Conservation (phyloP, 2,797 vertebrate species). For the Zalophus californianus region DNA sequence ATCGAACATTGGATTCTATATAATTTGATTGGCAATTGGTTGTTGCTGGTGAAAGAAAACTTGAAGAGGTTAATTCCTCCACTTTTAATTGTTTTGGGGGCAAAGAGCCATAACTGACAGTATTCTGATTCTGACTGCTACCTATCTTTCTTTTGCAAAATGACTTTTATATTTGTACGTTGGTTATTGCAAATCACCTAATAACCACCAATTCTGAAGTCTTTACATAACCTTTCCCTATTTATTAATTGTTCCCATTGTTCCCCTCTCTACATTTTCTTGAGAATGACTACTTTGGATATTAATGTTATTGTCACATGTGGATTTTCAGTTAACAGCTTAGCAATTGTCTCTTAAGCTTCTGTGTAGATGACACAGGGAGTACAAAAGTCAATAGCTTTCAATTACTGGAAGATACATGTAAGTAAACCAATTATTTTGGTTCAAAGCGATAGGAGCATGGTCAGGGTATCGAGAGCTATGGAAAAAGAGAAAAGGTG, state of each 20-base stretch:
- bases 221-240: not conserved
- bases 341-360: not conserved
- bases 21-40: constrained; percentile 26
- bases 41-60: not conserved
- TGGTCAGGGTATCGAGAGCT: not conserved
- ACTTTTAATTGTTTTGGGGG: not conserved
- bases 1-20: not conserved
- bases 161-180: not conserved
- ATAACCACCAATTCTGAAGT: not conserved
- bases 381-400: not conserved
- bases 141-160: not conserved
- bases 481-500: not conserved
- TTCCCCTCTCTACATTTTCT: not conserved
- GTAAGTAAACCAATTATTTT: not conserved
- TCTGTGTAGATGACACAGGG: not conserved
- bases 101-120: not conserved
- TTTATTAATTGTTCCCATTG: not conserved
- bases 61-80: not conserved
- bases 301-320: not conserved
- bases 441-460: not conserved
- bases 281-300: not conserved
- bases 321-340: not conserved
- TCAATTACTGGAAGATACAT: not conserved
- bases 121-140: not conserved
- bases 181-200: not conserved